Percentiles rank a stretch among this genome's conserved stretches.
phyloP scores from a whole-genome alignment of 2,888 invertebrate species.

The Biston betularia region DNA sequence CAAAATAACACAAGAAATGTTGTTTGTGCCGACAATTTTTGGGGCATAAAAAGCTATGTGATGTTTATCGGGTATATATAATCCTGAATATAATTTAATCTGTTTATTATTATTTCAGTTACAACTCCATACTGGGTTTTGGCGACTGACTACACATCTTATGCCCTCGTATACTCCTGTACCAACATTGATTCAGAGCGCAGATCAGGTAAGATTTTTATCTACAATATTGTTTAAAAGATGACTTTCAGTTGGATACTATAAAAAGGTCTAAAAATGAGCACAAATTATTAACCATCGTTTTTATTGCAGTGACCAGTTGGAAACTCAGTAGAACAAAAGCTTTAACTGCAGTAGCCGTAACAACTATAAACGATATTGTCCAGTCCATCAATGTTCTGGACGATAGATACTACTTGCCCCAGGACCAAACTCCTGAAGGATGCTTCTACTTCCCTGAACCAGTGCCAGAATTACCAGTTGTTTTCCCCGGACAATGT shows the following conservation, averaged over 20 bases:
- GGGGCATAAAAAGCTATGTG: too few species aligned
- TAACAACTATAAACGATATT: slow-evolving; percentile 49
- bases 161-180: slow-evolving; percentile 58
- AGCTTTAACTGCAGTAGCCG: slow-evolving; percentile 45
- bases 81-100: neutral
- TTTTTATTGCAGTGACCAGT: slow-evolving; percentile 59
- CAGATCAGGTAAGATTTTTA: slow-evolving; percentile 39
- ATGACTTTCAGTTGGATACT: neutral
- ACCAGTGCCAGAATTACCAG: slow-evolving; percentile 56
- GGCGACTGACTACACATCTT: slow-evolving; percentile 87
- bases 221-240: too few species aligned
- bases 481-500: slow-evolving; percentile 70
- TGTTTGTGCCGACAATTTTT: too few species aligned
- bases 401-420: slow-evolving; percentile 58
- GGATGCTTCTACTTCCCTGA: slow-evolving; percentile 73
- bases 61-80: too few species aligned
- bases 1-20: too few species aligned
- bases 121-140: slow-evolving; percentile 85
- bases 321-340: slow-evolving; percentile 72
- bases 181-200: slow-evolving; percentile 38
- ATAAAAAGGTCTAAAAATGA: neutral
- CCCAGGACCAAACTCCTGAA: slow-evolving; percentile 56
- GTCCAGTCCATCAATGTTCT: slow-evolving; percentile 56
- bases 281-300: neutral
- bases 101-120: slow-evolving; percentile 51